Evolutionary conservation across 2,113 vertebrate genomes (phyloP).

Genomic region (Athene noctua): DNA sequence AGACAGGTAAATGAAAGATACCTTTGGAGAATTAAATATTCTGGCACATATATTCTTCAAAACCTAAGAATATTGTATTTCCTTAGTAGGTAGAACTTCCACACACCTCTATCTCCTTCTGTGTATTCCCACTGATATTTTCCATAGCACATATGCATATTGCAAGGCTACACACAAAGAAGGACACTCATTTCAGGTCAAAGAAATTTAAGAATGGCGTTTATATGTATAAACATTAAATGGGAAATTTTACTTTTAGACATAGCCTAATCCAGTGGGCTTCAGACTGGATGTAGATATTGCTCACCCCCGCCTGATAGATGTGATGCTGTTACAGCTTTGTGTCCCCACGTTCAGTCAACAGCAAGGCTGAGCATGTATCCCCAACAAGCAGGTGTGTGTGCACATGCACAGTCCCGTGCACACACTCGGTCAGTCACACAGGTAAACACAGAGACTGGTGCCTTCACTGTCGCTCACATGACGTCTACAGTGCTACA

Average conservation of each 20-base stretch:
- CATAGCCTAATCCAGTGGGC: background rate
- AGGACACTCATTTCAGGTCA: background rate
- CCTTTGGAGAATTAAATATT: background rate
- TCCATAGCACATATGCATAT: background rate
- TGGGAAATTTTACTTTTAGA: background rate
- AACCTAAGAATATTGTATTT: background rate
- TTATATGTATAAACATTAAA: background rate
- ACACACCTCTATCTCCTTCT: background rate
- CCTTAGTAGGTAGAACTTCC: background rate
- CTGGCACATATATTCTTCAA: background rate
- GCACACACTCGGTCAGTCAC: rapidly evolving
- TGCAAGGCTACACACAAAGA: background rate
- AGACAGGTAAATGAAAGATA: background rate
- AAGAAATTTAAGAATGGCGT: background rate
- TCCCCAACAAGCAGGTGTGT: rapidly evolving
- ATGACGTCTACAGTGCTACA: too few relatives aligned
- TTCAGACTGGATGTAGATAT: background rate
- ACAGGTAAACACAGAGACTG: background rate
- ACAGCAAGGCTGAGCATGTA: background rate
- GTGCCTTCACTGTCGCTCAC: background rate
- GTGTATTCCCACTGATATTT: rapidly evolving
- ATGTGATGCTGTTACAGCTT: background rate
- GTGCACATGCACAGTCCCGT: rapidly evolving
- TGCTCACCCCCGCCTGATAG: background rate
- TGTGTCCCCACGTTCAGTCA: background rate